phyloP scores from a whole-genome alignment of 2,797 vertebrate species.

The Gobionotothen gibberifrons region DNA sequence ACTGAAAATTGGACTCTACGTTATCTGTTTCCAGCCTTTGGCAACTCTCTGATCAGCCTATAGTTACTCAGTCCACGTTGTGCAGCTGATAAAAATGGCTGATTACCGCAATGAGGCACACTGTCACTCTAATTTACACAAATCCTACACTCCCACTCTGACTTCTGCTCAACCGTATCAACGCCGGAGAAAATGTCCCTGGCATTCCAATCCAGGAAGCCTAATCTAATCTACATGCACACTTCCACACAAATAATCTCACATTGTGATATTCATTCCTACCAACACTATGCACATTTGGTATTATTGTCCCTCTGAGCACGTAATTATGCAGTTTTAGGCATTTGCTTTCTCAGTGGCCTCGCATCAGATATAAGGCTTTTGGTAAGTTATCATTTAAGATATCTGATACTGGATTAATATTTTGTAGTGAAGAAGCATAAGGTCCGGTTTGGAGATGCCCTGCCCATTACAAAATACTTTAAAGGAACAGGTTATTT shows the following conservation, averaged over 20 bases:
- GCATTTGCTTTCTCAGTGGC: slow-evolving; percentile 21
- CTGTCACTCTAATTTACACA: slow-evolving; percentile 79
- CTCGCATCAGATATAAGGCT: slow-evolving; percentile 25
- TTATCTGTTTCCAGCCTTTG: slow-evolving; percentile 50
- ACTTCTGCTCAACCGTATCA: slow-evolving; percentile 71
- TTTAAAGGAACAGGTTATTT: not conserved
- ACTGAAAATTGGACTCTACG: slow-evolving; percentile 51
- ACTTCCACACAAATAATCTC: slow-evolving; percentile 67
- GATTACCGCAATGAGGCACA: slow-evolving; percentile 75
- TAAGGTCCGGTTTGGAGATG: not conserved
- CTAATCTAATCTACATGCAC: slow-evolving; percentile 67
- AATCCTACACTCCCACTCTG: slow-evolving; percentile 57
- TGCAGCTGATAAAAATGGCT: slow-evolving; percentile 65
- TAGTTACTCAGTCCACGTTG: slow-evolving; percentile 45
- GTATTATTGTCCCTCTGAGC: slow-evolving; percentile 50
- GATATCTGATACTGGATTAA: slow-evolving; percentile 14
- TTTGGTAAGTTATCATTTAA: slow-evolving; percentile 27
- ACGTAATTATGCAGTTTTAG: slow-evolving; percentile 57
- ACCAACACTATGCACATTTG: slow-evolving; percentile 58
- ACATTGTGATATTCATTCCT: slow-evolving; percentile 54
- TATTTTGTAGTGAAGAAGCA: slow-evolving; percentile 3
- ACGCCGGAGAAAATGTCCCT: slow-evolving; percentile 57
- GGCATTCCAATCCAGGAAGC: slow-evolving; percentile 58
- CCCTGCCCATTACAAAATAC: slow-evolving; percentile 1
- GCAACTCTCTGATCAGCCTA: slow-evolving; percentile 37